These are phyloP conservation scores for Amphiprion ocellaris DNA, from an alignment of 2,113 vertebrate genomes.

Conservation along the genomic window DNA sequence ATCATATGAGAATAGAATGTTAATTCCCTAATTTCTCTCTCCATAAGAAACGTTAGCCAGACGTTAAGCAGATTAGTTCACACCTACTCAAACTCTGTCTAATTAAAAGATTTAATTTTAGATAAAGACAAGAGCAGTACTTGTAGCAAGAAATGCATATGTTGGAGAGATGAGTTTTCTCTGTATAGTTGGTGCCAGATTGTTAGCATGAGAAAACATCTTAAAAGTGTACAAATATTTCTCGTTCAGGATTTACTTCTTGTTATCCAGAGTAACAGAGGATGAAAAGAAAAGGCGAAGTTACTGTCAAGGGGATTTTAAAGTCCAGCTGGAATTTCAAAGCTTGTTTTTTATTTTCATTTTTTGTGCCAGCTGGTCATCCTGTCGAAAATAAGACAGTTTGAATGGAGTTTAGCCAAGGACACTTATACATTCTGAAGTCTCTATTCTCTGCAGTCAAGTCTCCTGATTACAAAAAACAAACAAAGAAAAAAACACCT, in stretches of 20 bases:
- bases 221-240: slow-evolving; percentile 38
- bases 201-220: slow-evolving; percentile 17
- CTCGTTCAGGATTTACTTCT: slow-evolving; percentile 31
- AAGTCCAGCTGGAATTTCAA: slow-evolving; percentile 43
- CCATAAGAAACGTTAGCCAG: background rate
- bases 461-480: slow-evolving; percentile 34
- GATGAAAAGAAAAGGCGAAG: slow-evolving; percentile 15
- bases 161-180: slow-evolving; percentile 1
- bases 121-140: slow-evolving; percentile 46
- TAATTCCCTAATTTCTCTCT: slow-evolving; percentile 21
- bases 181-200: background rate
- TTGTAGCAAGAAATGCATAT: slow-evolving; percentile 43
- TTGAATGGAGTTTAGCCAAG: slow-evolving; percentile 51
- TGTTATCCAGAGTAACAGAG: slow-evolving; percentile 11
- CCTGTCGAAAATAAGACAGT: slow-evolving; percentile 31
- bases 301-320: slow-evolving; percentile 4
- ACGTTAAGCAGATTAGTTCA: slow-evolving; percentile 23
- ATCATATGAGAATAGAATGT: slow-evolving; percentile 18
- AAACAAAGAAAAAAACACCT: slow-evolving; percentile 19
- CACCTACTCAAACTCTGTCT: slow-evolving; percentile 22
- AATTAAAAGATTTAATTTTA: slow-evolving; percentile 72
- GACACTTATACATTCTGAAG: slow-evolving; percentile 36
- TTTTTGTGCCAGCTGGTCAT: slow-evolving; percentile 42
- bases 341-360: slow-evolving; percentile 7
- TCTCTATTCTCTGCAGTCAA: slow-evolving; percentile 41